Base-by-base conservation (phyloP, 2,888 invertebrate species). In the Taenaris catops region DNA sequence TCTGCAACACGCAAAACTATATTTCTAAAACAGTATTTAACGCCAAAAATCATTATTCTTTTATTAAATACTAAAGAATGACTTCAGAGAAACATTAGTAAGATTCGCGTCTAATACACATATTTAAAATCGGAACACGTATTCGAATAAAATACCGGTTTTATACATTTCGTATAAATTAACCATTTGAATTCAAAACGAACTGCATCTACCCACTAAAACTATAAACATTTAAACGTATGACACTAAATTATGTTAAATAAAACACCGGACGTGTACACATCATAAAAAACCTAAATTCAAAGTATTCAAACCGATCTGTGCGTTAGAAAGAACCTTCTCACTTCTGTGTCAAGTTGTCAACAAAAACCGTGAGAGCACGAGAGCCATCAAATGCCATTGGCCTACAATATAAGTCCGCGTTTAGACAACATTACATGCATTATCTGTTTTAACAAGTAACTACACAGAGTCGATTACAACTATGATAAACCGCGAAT, bases 121-220 rank as follows among this genome's bases (percentile, higher is more conserved):
- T n/a, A n/a, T 14, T 14, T 3, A 14, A 14, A 28, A 28, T 28
- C 28, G 19, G 7, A 34, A 17, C 43, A 43, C 43, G 36, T 36
- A 20, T 43, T 33, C 34, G 19, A 34, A 37, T 37, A 19, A 29
- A 17, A 33, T 26, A 40, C 43, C 36, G 40, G 43, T 43, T 46
- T 36, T 46, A 41, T 48, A 31, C 34, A 33, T 35, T 37, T 35
- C 38, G 48, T 41, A 42, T 48, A 49, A 48, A 38, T 35, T 34
- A 16, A 19, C 25, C 37, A 49, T 51, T 48, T 45, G 24, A 44
- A 49, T 46, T 44, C 45, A 21, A 38, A 29, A 34, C 37, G 23
- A 7, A 5, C 31, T 36, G 24, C 42, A 36, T 39, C 43, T 33
- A 35, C n/a, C n/a, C n/a, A n/a, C n/a, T n/a, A n/a, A n/a, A n/a